phyloP scores from a whole-genome alignment of 92 coral and sea anemone genomes.

The Porites lobata region DNA sequence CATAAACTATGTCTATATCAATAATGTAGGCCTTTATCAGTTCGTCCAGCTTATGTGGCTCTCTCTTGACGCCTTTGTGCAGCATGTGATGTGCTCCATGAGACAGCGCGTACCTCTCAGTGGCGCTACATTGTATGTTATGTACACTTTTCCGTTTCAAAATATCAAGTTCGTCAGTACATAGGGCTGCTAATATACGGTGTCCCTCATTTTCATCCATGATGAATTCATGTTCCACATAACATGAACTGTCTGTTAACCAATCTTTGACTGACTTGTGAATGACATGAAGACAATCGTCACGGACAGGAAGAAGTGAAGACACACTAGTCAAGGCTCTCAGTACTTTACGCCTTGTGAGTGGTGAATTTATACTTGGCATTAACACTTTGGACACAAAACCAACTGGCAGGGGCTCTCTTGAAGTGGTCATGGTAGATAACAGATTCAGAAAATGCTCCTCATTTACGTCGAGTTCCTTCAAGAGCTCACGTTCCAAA shows the following conservation, averaged over 20 bases:
- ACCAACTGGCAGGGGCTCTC: not conserved
- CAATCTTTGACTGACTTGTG: slow-evolving; percentile 78
- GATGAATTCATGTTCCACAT: slow-evolving; percentile 35
- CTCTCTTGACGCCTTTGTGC: not conserved
- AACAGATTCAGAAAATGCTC: not conserved
- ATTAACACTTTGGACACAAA: slow-evolving; percentile 8
- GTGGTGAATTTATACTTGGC: not conserved
- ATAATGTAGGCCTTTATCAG: not conserved
- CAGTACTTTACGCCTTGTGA: slow-evolving; percentile 1
- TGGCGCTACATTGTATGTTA: not conserved
- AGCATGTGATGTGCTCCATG: slow-evolving; percentile 29
- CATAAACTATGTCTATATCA: slow-evolving; percentile 15
- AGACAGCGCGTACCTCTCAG: slow-evolving; percentile 17
- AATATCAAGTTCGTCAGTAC: slow-evolving; percentile 29
- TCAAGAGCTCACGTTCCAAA: no score
- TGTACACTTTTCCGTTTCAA: slow-evolving; percentile 20
- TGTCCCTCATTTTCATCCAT: slow-evolving; percentile 59
- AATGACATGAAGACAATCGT: slow-evolving; percentile 4
- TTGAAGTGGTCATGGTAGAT: no score
- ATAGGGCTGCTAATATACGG: slow-evolving; percentile 42
- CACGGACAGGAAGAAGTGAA: slow-evolving; percentile 35
- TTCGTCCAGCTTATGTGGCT: not conserved
- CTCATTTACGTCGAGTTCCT: no score
- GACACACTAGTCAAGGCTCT: slow-evolving; percentile 46
- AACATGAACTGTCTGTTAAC: slow-evolving; percentile 27